Percentiles rank a stretch among this genome's conserved stretches.
Evolutionary conservation across 2,888 invertebrate species (phyloP).

Genomic region (Melieria omissa): DNA sequence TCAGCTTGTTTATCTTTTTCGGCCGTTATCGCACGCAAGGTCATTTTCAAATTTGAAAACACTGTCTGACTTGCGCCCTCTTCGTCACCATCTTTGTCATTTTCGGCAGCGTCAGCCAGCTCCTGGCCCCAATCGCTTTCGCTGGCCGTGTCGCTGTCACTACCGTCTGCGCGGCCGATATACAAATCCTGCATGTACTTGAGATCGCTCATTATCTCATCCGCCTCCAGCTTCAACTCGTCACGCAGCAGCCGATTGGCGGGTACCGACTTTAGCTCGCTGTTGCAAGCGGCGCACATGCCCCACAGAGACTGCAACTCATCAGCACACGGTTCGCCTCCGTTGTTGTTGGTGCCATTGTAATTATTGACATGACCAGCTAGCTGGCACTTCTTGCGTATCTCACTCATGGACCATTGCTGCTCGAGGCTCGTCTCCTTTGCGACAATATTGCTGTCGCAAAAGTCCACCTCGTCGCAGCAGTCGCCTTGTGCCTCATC

Average conservation of each 20-base stretch:
- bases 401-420: slow-evolving; percentile 57
- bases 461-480: slow-evolving; percentile 44
- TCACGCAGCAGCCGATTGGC: slow-evolving; percentile 57
- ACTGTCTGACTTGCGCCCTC: slow-evolving; percentile 1
- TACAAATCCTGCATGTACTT: slow-evolving; percentile 61
- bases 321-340: background rate
- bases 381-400: slow-evolving; percentile 51
- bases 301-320: slow-evolving; percentile 57
- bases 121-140: slow-evolving; percentile 36
- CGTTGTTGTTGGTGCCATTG: slow-evolving; percentile 8
- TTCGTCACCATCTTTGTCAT: background rate
- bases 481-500: background rate
- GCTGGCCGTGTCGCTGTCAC: slow-evolving; percentile 33
- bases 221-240: slow-evolving; percentile 58
- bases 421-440: slow-evolving; percentile 30
- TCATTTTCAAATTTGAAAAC: background rate
- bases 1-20: background rate
- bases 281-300: slow-evolving; percentile 58
- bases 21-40: background rate
- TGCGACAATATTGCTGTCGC: slow-evolving; percentile 15
- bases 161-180: slow-evolving; percentile 51
- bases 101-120: slow-evolving; percentile 12
- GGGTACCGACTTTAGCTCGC: slow-evolving; percentile 55
- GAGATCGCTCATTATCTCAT: slow-evolving; percentile 62
- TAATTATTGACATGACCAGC: slow-evolving; percentile 17